Evolutionary conservation across 2,113 vertebrate genomes (phyloP).

Genomic region (Cottus gobio): DNA sequence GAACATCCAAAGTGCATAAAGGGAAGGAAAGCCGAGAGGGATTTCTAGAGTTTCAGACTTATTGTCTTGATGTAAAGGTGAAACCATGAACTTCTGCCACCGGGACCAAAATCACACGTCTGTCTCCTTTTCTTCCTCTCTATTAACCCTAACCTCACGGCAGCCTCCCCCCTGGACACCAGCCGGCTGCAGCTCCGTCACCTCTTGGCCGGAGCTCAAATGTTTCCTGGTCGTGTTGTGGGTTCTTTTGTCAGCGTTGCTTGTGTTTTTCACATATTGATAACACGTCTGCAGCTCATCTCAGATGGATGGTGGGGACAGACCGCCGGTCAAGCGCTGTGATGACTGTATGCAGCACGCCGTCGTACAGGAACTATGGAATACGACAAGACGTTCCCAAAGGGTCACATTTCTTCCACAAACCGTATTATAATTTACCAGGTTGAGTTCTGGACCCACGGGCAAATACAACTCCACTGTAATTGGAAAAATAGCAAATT

Average conservation of each 20-base stretch:
- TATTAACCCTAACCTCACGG: not conserved
- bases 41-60: conserved; percentile 23
- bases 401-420: not conserved
- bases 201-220: not conserved
- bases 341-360: too few species aligned
- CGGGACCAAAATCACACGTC: not conserved
- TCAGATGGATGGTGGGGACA: not conserved
- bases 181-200: not conserved
- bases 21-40: conserved; percentile 18
- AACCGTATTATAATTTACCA: not conserved
- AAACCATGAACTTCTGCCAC: not conserved
- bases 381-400: too few species aligned
- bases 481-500: too few species aligned
- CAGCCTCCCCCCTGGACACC: conserved; percentile 5
- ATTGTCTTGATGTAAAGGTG: conserved; percentile 13
- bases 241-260: not conserved
- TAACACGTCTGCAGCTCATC: not conserved
- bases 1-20: conserved; percentile 15
- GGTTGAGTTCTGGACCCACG: not conserved
- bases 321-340: too few species aligned
- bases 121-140: not conserved
- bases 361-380: too few species aligned
- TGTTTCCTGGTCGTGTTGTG: not conserved
- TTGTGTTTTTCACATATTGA: not conserved
- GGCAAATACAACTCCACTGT: not conserved